Conservation (phyloP, 2,113 vertebrate species). For the Leuciscus idus region DNA sequence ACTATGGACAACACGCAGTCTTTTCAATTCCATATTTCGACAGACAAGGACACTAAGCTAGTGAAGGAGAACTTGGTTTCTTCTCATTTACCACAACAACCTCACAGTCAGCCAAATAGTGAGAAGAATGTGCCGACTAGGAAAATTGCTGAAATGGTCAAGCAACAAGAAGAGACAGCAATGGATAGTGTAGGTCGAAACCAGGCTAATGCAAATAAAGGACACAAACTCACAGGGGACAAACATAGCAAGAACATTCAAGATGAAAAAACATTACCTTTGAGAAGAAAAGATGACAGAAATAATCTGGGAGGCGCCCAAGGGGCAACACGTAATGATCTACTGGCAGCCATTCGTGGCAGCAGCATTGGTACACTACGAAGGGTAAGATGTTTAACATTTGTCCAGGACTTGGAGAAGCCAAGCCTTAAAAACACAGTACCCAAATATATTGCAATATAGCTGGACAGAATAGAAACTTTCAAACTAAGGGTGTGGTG, state of each 20-base stretch:
- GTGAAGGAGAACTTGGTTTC: slow-evolving; percentile 58
- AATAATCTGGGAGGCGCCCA: slow-evolving; percentile 65
- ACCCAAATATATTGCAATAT: background rate
- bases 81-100: slow-evolving; percentile 56
- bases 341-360: slow-evolving; percentile 87
- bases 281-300: slow-evolving; percentile 78
- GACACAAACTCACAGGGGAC: slow-evolving; percentile 71
- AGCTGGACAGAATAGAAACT: background rate
- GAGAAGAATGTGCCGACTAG: slow-evolving; percentile 75
- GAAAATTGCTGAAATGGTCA: slow-evolving; percentile 85
- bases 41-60: slow-evolving; percentile 57
- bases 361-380: slow-evolving; percentile 81
- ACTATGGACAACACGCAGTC: background rate
- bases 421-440: background rate
- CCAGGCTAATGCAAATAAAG: slow-evolving; percentile 82
- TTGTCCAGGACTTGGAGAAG: background rate
- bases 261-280: slow-evolving; percentile 79
- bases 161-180: slow-evolving; percentile 76
- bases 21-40: background rate
- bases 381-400: slow-evolving; percentile 72
- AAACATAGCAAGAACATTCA: slow-evolving; percentile 84
- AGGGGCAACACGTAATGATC: slow-evolving; percentile 80
- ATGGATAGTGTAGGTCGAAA: slow-evolving; percentile 75
- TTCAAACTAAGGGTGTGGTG: background rate
- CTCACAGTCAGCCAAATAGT: slow-evolving; percentile 51